A percentile compares a stretch with the other conserved stretches of the same genome.
phyloP scores from a whole-genome alignment of 2,888 invertebrate species.

The Habrosyne pyritoides region DNA sequence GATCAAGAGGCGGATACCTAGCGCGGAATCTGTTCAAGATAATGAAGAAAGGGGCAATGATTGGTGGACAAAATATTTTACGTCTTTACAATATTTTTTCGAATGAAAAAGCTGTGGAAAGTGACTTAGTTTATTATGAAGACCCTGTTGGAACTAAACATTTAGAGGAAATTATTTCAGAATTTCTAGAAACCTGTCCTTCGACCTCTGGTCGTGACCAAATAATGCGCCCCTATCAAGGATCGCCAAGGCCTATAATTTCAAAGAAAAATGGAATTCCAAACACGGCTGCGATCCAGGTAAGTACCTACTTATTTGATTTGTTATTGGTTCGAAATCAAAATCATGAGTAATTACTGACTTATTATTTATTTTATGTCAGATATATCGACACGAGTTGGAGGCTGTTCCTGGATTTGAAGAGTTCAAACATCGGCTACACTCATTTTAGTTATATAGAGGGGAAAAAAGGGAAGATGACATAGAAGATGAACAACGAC shows the following conservation, averaged over 20 bases:
- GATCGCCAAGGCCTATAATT: constrained; percentile 48
- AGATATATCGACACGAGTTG: constrained; percentile 93
- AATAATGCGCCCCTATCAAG: constrained; percentile 38
- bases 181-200: constrained; percentile 49
- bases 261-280: constrained; percentile 68
- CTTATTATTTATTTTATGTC: constrained; percentile 22
- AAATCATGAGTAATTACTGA: not conserved
- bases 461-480: constrained; percentile 95
- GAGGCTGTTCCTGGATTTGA: constrained; percentile 90
- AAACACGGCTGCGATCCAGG: constrained; percentile 59
- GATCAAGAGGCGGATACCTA: constrained; percentile 71
- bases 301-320: constrained; percentile 25
- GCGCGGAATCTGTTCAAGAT: constrained; percentile 77
- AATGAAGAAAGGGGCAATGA: constrained; percentile 91
- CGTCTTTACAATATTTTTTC: constrained; percentile 91
- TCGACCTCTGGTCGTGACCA: constrained; percentile 51
- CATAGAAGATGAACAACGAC: constrained; percentile 93
- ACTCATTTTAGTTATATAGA: constrained; percentile 92
- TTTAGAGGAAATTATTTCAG: constrained; percentile 52
- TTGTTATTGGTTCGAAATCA: not conserved
- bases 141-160: too few relatives aligned
- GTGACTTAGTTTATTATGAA: too few relatives aligned
- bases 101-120: too few relatives aligned
- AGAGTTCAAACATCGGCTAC: constrained; percentile 94
- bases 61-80: constrained; percentile 98